phyloP scores from a whole-genome alignment of 1,140 invertebrate species.

The Psix sp. region DNA sequence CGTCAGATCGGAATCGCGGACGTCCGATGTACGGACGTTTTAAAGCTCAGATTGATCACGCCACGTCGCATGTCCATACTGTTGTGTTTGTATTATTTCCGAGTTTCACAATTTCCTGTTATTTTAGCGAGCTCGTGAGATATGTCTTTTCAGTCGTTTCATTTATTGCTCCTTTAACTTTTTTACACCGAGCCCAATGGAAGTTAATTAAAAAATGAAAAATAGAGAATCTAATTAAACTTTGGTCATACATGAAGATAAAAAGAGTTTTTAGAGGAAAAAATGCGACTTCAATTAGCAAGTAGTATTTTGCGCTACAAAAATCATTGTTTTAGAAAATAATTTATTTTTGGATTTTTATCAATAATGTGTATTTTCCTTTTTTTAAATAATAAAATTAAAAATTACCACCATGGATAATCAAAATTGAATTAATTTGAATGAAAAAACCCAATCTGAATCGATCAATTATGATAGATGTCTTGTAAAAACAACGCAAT shows the following conservation, averaged over 20 bases:
- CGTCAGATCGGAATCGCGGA: constrained; percentile 34
- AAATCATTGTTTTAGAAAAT: too few relatives aligned
- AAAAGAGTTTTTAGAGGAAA: too few relatives aligned
- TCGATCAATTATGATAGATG: background rate
- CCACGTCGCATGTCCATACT: constrained; percentile 45
- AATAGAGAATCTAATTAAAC: background rate
- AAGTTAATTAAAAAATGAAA: background rate
- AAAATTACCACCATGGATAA: too few relatives aligned
- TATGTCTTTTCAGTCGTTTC: constrained; percentile 32
- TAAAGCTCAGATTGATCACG: constrained; percentile 39
- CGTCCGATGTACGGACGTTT: constrained; percentile 31
- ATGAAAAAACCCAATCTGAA: constrained; percentile 1
- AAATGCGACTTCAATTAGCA: too few relatives aligned
- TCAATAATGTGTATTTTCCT: too few relatives aligned
- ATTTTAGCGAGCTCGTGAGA: constrained; percentile 33
- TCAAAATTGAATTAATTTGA: too few relatives aligned
- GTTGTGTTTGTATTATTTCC: constrained; percentile 42
- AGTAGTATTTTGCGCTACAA: too few relatives aligned
- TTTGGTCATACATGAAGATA: too few relatives aligned
- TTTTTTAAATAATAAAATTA: too few relatives aligned
- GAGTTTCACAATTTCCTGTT: constrained; percentile 57
- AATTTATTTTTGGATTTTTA: too few relatives aligned
- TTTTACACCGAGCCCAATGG: too few relatives aligned
- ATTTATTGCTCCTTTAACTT: constrained; percentile 15
- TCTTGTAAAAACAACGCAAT: background rate